Base-by-base conservation (phyloP, 2,113 vertebrate species). In the Colinus virginianus region DNA sequence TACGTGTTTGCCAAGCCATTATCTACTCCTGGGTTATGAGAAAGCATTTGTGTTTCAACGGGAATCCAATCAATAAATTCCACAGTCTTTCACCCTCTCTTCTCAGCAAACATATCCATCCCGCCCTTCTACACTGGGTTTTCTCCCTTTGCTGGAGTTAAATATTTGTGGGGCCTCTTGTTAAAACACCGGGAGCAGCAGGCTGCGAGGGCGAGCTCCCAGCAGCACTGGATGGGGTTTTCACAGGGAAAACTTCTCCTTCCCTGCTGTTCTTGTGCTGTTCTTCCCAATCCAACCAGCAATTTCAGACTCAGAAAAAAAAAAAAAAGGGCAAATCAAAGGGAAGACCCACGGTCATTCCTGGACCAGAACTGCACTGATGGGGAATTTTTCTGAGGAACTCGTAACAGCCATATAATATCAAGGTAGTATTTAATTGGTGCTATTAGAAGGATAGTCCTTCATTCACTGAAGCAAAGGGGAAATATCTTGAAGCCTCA, bases 31-130 rank as follows among this genome's bases (percentile, higher is more conserved):
- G 12, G 68, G 78, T 88, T 80, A 74, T 42, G 9, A 94, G 85
- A n/a, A 95, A 84, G 75, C 89, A 64, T 90, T 81, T 81, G 78
- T 90, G 78, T n/a, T 83, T 55, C 82, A 56, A 38, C 5, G 38
- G 76, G 76, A 95, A 96, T 74, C 79, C 68, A 86, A 75, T 84
- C 88, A 55, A 89, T 93, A 78, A 55, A 96, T 96, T 95, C 90
- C 95, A 80, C 55, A 68, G 85, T 28, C 90, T 94, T 93, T 95
- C 87, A 83, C 75, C 78, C 85, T 95, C 84, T 91, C 68, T 68
- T 86, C 88, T 93, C 2, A 1, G 68, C 91, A 95, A 94, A 96
- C 76, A 93, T 2, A 3, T 43, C 78, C 82, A 79, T 55, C 58
- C 71, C 70, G 51, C 48, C 45, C 64, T 70, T 32, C 78, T 85